Conservation (phyloP, 1,140 invertebrate genomes). For the Drosophila equinoxialis region DNA sequence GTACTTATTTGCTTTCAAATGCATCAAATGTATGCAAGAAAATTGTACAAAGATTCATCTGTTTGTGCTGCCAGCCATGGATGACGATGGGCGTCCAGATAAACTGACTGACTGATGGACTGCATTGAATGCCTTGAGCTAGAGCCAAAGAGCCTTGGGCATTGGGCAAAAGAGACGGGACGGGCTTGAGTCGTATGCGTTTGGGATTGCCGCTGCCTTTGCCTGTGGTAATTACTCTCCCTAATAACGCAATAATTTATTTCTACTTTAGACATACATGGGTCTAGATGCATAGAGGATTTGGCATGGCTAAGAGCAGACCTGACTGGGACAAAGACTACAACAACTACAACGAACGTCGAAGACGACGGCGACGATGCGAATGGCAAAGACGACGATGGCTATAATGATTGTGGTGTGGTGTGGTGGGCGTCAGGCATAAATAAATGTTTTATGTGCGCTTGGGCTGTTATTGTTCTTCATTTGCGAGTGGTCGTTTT, state of each 20-base stretch:
- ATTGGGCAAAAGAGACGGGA: slow-evolving; percentile 11
- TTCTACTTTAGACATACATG: slow-evolving; percentile 49
- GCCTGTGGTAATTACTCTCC: slow-evolving; percentile 71
- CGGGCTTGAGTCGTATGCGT: slow-evolving; percentile 13
- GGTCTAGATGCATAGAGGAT: slow-evolving; percentile 16
- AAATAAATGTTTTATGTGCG: slow-evolving; percentile 73
- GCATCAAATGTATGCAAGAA: background rate
- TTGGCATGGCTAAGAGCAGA: slow-evolving; percentile 40
- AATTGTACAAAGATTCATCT: slow-evolving; percentile 1
- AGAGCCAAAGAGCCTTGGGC: slow-evolving; percentile 10
- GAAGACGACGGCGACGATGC: slow-evolving; percentile 9
- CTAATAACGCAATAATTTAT: slow-evolving; percentile 70
- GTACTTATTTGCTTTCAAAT: slow-evolving; percentile 1
- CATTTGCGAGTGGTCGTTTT: slow-evolving; percentile 39
- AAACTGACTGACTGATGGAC: slow-evolving; percentile 65
- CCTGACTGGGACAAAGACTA: slow-evolving; percentile 36
- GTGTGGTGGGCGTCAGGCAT: slow-evolving; percentile 66
- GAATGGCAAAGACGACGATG: background rate
- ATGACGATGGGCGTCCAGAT: slow-evolving; percentile 48
- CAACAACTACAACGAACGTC: slow-evolving; percentile 8
- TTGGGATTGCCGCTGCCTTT: slow-evolving; percentile 57
- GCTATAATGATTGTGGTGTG: background rate
- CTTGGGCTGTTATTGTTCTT: slow-evolving; percentile 69
- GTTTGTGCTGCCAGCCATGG: slow-evolving; percentile 47
- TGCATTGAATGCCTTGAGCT: slow-evolving; percentile 39